Evolutionary conservation across 2,888 invertebrate species (phyloP).

Genomic region (Ormyrus rosae): DNA sequence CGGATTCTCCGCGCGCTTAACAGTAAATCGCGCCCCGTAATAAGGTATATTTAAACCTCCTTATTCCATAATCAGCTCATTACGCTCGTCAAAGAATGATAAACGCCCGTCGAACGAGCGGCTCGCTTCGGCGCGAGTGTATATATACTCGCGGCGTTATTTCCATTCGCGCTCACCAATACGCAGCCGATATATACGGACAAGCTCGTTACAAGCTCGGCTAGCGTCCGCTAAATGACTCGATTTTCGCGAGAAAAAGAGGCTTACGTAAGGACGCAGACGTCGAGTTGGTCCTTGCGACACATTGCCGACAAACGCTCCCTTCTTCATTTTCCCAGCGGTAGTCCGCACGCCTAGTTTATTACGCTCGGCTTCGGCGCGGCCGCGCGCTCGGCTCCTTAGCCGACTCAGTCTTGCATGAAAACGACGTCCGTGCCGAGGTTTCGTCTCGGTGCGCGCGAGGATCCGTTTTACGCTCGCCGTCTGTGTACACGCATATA

Average conservation of each 20-base stretch:
- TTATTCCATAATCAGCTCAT: no score
- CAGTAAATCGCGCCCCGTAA: no score
- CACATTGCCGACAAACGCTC: constrained; percentile 27
- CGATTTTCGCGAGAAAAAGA: constrained; percentile 48
- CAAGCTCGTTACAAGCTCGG: not conserved
- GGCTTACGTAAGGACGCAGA: constrained; percentile 29
- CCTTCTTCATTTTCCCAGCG: constrained; percentile 43
- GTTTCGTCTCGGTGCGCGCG: constrained; percentile 42
- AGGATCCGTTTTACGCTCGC: constrained; percentile 52
- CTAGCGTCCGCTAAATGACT: constrained; percentile 11
- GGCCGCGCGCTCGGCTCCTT: constrained; percentile 30
- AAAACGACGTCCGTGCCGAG: constrained; percentile 57
- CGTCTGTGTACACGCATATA: not conserved
- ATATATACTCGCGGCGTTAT: not conserved
- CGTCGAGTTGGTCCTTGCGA: constrained; percentile 35
- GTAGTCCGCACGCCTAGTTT: constrained; percentile 43
- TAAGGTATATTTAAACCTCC: no score
- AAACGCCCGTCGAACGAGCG: no score
- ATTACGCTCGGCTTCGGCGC: constrained; percentile 24
- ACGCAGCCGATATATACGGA: not conserved
- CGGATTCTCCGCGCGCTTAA: no score
- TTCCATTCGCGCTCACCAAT: not conserved
- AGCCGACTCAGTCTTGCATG: constrained; percentile 49
- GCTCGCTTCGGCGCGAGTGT: not conserved
- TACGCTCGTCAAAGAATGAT: no score